Percentiles rank a stretch among this genome's conserved stretches.
Conservation (phyloP, 2,888 invertebrate species). For the Sicus ferrugineus region DNA sequence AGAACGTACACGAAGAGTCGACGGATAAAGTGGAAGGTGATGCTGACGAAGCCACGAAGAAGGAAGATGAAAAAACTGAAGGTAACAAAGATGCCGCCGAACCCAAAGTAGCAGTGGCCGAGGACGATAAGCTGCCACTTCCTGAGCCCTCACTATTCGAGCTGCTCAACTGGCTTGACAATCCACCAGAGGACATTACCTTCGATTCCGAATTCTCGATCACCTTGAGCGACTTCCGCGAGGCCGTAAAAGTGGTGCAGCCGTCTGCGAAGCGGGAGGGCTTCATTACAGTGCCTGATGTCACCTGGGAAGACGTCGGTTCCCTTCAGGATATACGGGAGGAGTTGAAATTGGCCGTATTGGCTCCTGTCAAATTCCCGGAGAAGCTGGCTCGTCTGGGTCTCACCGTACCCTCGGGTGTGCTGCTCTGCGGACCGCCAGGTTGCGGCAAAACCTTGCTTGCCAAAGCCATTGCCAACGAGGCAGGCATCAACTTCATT, state of each 20-base stretch:
- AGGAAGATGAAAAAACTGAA: slow-evolving; percentile 7
- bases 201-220: slow-evolving; percentile 74
- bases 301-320: slow-evolving; percentile 96
- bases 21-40: slow-evolving; percentile 10
- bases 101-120: not conserved
- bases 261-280: slow-evolving; percentile 97
- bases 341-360: slow-evolving; percentile 88
- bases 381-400: slow-evolving; percentile 82
- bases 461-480: slow-evolving; percentile 98
- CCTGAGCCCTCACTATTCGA: slow-evolving; percentile 66
- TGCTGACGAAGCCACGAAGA: slow-evolving; percentile 14
- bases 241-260: slow-evolving; percentile 82
- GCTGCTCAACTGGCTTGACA: slow-evolving; percentile 73
- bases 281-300: slow-evolving; percentile 96
- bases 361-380: slow-evolving; percentile 90
- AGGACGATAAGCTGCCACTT: slow-evolving; percentile 2
- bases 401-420: slow-evolving; percentile 83
- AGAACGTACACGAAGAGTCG: not conserved
- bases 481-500: slow-evolving; percentile 98
- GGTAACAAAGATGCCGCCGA: slow-evolving; percentile 45
- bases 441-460: slow-evolving; percentile 96
- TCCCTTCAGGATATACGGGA: slow-evolving; percentile 87
- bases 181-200: slow-evolving; percentile 71
- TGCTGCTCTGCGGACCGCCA: slow-evolving; percentile 95
- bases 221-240: slow-evolving; percentile 77